Percentiles rank a stretch among this genome's conserved stretches.
These are phyloP conservation scores for Ia io DNA, from an alignment of 2,113 vertebrate genomes.

Conservation along the genomic window DNA sequence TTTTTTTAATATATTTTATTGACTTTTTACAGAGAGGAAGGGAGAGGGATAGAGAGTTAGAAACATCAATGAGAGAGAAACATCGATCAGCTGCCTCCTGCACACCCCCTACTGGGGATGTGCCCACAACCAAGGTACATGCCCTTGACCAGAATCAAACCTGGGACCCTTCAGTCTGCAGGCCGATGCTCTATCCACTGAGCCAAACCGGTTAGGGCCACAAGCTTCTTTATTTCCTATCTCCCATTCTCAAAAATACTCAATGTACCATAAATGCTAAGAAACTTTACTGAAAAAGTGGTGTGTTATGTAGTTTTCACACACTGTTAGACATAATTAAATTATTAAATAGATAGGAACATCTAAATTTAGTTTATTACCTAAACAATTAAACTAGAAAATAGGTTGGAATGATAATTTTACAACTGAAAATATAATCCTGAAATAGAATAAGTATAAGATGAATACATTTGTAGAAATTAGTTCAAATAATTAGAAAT, in stretches of 20 bases:
- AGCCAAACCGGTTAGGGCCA: too few species aligned
- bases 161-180: too few species aligned
- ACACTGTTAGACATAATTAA: not conserved
- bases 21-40: too few species aligned
- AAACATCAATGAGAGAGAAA: too few species aligned
- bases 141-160: too few species aligned
- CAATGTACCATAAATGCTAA: not conserved
- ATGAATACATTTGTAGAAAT: not conserved
- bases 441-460: not conserved
- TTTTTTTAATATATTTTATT: not conserved
- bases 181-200: too few species aligned
- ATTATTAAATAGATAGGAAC: not conserved
- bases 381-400: conserved; percentile 23
- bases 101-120: too few species aligned
- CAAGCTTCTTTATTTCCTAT: conserved; percentile 12
- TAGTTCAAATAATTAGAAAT: not conserved
- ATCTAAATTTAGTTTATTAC: not conserved
- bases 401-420: not conserved
- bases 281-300: not conserved
- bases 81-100: too few species aligned
- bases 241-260: conserved; percentile 17
- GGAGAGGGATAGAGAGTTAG: too few species aligned
- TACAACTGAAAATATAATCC: not conserved
- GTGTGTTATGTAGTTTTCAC: not conserved
- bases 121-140: too few species aligned